Percentiles rank a stretch among this genome's conserved stretches.
Conservation (phyloP, 2,888 invertebrate genomes). For the Lamproptera curius region DNA sequence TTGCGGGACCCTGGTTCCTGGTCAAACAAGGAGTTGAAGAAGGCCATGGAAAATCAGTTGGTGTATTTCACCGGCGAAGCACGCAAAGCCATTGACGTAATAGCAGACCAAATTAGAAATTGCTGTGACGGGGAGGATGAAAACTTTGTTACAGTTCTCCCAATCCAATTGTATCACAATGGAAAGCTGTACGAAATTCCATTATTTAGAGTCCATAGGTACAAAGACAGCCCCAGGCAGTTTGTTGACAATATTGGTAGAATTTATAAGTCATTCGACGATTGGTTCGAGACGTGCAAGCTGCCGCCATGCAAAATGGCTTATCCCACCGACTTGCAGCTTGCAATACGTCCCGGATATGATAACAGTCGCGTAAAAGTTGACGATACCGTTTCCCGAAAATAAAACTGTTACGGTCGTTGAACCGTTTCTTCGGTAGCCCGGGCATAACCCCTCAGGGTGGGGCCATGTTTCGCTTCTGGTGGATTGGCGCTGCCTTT, state of each 20-base stretch:
- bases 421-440: slow-evolving; percentile 26
- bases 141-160: slow-evolving; percentile 28
- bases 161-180: slow-evolving; percentile 26
- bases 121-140: slow-evolving; percentile 27
- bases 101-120: slow-evolving; percentile 27
- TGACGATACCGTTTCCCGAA: neutral
- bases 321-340: slow-evolving; percentile 23
- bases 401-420: slow-evolving; percentile 8
- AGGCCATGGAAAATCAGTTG: slow-evolving; percentile 26
- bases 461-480: slow-evolving; percentile 26
- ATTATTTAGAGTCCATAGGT: slow-evolving; percentile 27
- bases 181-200: slow-evolving; percentile 31
- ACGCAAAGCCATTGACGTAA: slow-evolving; percentile 28
- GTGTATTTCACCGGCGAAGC: slow-evolving; percentile 27
- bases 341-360: slow-evolving; percentile 21
- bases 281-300: slow-evolving; percentile 26
- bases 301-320: slow-evolving; percentile 27
- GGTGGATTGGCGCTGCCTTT: slow-evolving; percentile 29
- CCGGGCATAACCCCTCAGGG: slow-evolving; percentile 25
- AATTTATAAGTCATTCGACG: slow-evolving; percentile 21
- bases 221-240: slow-evolving; percentile 21
- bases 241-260: slow-evolving; percentile 27
- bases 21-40: slow-evolving; percentile 24
- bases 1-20: slow-evolving; percentile 27
- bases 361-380: slow-evolving; percentile 19